A percentile compares a stretch with the other conserved stretches of the same genome.
Evolutionary conservation across 2,113 vertebrate genomes (phyloP).

Genomic region (Leucosticte australis): DNA sequence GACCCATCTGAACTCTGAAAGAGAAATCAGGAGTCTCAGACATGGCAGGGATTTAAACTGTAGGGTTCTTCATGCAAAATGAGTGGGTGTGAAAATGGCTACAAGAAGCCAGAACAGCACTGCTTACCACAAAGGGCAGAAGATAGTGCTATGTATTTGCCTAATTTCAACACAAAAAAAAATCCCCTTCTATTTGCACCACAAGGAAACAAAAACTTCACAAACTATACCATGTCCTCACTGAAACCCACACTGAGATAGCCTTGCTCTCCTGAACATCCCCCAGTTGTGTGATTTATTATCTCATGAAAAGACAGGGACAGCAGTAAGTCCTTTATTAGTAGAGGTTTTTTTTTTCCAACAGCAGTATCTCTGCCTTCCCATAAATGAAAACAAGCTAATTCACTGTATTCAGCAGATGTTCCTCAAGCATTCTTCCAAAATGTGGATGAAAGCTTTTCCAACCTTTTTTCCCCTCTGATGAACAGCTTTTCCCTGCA

Average conservation of each 20-base stretch:
- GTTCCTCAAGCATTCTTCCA: neutral
- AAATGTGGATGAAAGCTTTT: neutral
- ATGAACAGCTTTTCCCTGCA: neutral
- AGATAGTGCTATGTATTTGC: neutral
- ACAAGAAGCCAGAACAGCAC: neutral
- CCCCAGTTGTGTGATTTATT: neutral
- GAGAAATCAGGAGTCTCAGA: neutral
- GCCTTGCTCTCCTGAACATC: neutral
- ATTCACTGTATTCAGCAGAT: neutral
- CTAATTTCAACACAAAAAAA: neutral
- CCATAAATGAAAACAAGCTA: neutral
- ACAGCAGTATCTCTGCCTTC: neutral
- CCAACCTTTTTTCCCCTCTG: neutral
- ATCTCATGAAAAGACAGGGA: neutral
- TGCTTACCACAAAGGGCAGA: neutral
- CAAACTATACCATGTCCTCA: accelerated
- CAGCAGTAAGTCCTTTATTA: neutral
- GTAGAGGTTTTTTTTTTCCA: neutral
- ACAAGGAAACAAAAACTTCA: accelerated
- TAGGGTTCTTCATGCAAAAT: neutral
- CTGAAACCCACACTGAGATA: neutral
- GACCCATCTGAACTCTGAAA: slow-evolving; percentile 73
- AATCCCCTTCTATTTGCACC: neutral
- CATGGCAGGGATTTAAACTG: neutral
- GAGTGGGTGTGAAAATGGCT: neutral